These are phyloP conservation scores for Drosophila suzukii DNA, from an alignment of 1,140 invertebrate genomes.

Conservation along the genomic window DNA sequence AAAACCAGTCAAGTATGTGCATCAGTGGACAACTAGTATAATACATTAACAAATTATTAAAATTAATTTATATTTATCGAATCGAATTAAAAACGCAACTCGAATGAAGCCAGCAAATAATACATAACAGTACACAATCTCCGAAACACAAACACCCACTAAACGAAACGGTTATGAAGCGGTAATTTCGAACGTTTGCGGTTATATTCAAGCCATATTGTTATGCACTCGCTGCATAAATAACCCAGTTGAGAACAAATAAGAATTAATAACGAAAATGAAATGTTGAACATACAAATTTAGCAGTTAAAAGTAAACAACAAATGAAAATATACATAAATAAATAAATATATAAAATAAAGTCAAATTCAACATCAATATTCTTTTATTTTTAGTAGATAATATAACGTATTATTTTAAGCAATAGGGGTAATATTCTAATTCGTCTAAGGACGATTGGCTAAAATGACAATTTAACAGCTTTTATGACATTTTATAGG, in stretches of 20 bases:
- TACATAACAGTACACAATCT: constrained; percentile 50
- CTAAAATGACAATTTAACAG: not conserved
- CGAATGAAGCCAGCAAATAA: constrained; percentile 34
- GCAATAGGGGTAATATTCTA: no score
- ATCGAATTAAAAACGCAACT: constrained; percentile 57
- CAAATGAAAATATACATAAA: constrained; percentile 60
- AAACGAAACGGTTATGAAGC: constrained; percentile 54
- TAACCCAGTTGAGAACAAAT: constrained; percentile 69
- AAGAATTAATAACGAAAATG: constrained; percentile 67
- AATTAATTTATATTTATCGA: constrained; percentile 50
- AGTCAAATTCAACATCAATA: constrained; percentile 19
- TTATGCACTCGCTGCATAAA: constrained; percentile 76
- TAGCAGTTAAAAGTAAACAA: constrained; percentile 70
- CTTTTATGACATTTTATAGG: not conserved
- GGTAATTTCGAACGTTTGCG: constrained; percentile 53
- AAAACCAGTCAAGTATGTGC: constrained; percentile 74
- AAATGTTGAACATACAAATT: constrained; percentile 81
- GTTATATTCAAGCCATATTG: constrained; percentile 80
- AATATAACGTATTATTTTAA: not conserved
- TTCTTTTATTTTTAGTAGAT: not conserved
- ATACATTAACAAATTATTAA: constrained; percentile 69
- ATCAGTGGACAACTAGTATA: constrained; percentile 69
- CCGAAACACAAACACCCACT: constrained; percentile 39
- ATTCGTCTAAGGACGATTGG: no score
- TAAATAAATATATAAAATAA: constrained; percentile 57